Evolutionary conservation across 2,797 vertebrate species (phyloP).

Genomic region (Anguilla obscura): DNA sequence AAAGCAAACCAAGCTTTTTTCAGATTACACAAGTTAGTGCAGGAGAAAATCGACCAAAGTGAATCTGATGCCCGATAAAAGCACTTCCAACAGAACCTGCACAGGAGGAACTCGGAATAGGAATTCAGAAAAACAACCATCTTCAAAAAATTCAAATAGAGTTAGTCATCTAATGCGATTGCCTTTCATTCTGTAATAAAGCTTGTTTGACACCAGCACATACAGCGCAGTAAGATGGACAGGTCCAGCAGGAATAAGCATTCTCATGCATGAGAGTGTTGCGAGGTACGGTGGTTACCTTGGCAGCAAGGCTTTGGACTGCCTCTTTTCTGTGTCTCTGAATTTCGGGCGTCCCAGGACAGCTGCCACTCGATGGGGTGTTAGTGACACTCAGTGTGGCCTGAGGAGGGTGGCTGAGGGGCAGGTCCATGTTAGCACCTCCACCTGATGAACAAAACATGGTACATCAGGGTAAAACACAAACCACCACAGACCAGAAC

Average conservation of each 20-base stretch:
- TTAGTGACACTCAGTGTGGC: constrained; percentile 71
- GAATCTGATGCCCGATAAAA: neutral
- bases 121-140: neutral
- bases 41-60: neutral
- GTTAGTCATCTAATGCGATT: neutral
- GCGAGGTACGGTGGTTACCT: constrained; percentile 69
- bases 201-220: neutral
- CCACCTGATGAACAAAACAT: constrained; percentile 64
- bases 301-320: constrained; percentile 85
- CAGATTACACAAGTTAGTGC: neutral
- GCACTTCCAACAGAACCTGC: neutral
- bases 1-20: constrained; percentile 8
- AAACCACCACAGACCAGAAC: neutral
- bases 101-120: neutral
- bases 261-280: neutral
- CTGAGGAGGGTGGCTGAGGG: constrained; percentile 80
- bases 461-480: neutral
- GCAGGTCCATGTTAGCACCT: constrained; percentile 78
- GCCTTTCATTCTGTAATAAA: neutral
- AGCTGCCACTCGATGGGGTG: constrained; percentile 64
- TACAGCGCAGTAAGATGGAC: neutral
- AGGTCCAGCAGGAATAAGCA: neutral
- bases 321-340: constrained; percentile 77
- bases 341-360: constrained; percentile 74
- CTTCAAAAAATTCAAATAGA: neutral